Conservation (phyloP, 64 coral and sea anemone species). For the Porites lutea region DNA sequence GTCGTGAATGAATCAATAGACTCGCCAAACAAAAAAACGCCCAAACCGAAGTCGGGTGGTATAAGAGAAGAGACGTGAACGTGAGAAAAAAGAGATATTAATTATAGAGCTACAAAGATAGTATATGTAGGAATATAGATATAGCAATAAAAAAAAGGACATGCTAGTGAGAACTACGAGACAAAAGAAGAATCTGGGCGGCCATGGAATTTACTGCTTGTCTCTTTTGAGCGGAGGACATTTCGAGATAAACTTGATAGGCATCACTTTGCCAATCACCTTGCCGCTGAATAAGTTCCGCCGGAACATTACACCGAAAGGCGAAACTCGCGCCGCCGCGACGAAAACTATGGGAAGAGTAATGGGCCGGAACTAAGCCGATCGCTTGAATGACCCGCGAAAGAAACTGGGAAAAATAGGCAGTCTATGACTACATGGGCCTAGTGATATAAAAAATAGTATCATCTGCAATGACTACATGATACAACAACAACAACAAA, state of each 20-base stretch:
- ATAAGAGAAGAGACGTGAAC: too few relatives aligned
- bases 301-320: neutral
- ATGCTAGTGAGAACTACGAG: too few relatives aligned
- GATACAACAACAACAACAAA: too few relatives aligned
- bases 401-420: neutral
- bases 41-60: too few relatives aligned
- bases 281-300: neutral
- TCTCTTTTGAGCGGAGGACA: neutral
- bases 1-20: neutral
- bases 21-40: too few relatives aligned
- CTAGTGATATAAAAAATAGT: too few relatives aligned
- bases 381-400: neutral
- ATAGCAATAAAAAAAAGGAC: too few relatives aligned
- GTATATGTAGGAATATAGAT: too few relatives aligned
- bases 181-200: neutral
- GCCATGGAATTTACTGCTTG: neutral
- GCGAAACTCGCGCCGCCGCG: neutral
- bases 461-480: too few relatives aligned
- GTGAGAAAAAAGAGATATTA: too few relatives aligned
- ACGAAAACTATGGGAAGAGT: neutral
- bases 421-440: too few relatives aligned
- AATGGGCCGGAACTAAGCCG: neutral
- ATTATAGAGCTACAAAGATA: too few relatives aligned
- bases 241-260: conserved; percentile 33
- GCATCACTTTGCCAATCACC: conserved; percentile 11